These are phyloP conservation scores for Circaetus gallicus DNA, from an alignment of 2,113 vertebrate genomes.

Conservation along the genomic window DNA sequence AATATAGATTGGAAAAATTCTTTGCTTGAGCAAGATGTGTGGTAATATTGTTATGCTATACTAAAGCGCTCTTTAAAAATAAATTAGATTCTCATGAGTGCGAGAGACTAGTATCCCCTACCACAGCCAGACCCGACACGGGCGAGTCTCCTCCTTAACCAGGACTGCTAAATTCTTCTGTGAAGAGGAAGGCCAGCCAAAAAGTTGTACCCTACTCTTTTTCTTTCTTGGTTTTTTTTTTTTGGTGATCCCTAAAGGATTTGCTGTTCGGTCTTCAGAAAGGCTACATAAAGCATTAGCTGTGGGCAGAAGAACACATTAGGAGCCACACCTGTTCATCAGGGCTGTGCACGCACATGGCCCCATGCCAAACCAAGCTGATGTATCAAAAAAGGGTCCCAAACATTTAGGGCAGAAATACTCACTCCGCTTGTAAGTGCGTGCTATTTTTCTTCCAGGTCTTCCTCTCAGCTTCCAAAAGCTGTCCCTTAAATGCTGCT, in stretches of 20 bases:
- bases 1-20: conserved; percentile 68
- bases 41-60: conserved; percentile 50
- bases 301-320: not conserved
- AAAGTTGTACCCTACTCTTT: not conserved
- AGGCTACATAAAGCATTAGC: not conserved
- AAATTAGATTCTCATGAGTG: conserved; percentile 35
- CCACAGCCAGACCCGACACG: not conserved
- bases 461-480: not conserved
- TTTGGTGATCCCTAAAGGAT: not conserved
- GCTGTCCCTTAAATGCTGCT: not conserved
- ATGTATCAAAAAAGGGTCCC: not conserved
- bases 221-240: not conserved
- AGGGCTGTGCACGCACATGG: not conserved
- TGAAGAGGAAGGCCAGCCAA: not conserved
- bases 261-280: not conserved
- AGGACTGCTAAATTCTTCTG: not conserved
- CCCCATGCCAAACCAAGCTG: not conserved
- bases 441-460: not conserved
- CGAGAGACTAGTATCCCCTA: not conserved
- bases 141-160: not conserved
- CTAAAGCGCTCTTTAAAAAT: conserved; percentile 62
- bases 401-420: not conserved
- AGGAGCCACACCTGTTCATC: not conserved
- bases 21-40: conserved; percentile 62
- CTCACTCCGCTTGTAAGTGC: not conserved